A percentile compares a stretch with the other conserved stretches of the same genome.
phyloP scores from a whole-genome alignment of 2,888 invertebrate genomes.

The Clostera curtula region DNA sequence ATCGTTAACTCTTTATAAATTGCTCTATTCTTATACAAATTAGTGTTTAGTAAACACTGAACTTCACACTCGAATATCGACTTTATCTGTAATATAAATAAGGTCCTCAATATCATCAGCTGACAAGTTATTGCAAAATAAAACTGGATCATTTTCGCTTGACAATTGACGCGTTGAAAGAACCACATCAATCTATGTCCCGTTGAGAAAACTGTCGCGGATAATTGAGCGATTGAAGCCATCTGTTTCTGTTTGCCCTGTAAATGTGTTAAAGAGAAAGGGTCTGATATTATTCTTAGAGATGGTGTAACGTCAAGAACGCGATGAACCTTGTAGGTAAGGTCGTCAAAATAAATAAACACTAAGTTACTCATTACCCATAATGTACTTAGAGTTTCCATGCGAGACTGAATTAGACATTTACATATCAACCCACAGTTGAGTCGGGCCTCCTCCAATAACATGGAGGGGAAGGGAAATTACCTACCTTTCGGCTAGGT shows the following conservation, averaged over 20 bases:
- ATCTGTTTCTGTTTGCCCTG: slow-evolving; percentile 20
- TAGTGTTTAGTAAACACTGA: slow-evolving; percentile 22
- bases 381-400: too few species aligned
- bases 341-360: too few species aligned
- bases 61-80: slow-evolving; percentile 10
- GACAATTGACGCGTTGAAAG: slow-evolving; percentile 46
- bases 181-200: slow-evolving; percentile 39
- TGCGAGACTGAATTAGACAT: too few species aligned
- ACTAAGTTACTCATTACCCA: too few species aligned
- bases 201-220: slow-evolving; percentile 15
- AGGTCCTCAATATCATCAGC: slow-evolving; percentile 7
- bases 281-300: too few species aligned
- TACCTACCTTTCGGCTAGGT: too few species aligned
- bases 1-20: slow-evolving; percentile 24
- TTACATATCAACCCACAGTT: too few species aligned
- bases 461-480: too few species aligned
- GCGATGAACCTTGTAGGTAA: too few species aligned
- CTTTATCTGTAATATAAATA: slow-evolving; percentile 11
- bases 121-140: slow-evolving; percentile 15
- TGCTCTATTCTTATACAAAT: slow-evolving; percentile 39
- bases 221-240: slow-evolving; percentile 26
- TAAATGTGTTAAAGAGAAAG: too few species aligned
- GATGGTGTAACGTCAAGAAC: too few species aligned
- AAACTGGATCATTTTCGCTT: slow-evolving; percentile 46
- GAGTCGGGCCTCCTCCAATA: too few species aligned